Percentiles rank a stretch among this genome's conserved stretches.
Conservation (phyloP, 2,888 invertebrate genomes). For the Choristoneura rosaceana region DNA sequence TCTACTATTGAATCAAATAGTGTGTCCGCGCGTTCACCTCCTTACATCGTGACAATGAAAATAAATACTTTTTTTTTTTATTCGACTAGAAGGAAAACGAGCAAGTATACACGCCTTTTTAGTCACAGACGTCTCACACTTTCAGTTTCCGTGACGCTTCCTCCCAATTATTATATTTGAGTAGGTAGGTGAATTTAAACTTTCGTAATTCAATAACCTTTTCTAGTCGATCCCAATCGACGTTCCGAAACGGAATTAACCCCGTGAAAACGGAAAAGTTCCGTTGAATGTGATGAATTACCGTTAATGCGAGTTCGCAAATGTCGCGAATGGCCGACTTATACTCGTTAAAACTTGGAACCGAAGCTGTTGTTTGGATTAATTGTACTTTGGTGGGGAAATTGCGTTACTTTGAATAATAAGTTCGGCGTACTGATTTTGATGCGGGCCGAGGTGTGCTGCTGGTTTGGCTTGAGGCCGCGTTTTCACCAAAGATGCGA, state of each 20-base stretch:
- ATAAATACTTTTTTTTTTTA: no score
- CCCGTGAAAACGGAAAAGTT: conserved; percentile 65
- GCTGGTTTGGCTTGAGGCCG: background rate
- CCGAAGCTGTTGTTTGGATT: conserved; percentile 38
- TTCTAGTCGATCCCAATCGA: conserved; percentile 40
- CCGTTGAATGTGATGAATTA: conserved; percentile 70
- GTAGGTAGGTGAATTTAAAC: background rate
- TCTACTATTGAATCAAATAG: no score
- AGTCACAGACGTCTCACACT: no score
- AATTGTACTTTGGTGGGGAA: conserved; percentile 32
- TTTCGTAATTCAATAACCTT: conserved; percentile 28
- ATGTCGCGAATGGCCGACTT: conserved; percentile 48
- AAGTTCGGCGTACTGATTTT: background rate
- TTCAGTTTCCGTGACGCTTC: no score
- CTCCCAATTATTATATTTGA: background rate
- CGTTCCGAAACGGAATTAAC: conserved; percentile 59
- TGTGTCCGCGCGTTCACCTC: no score
- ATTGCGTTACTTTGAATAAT: conserved; percentile 39
- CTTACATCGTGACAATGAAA: no score
- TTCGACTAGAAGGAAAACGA: no score
- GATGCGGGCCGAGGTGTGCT: background rate
- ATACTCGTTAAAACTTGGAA: conserved; percentile 57
- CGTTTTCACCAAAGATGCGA: no score
- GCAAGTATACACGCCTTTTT: no score
- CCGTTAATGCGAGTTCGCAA: conserved; percentile 65